phyloP scores from a whole-genome alignment of 2,888 invertebrate species.

The Drosophila aldrichi region DNA sequence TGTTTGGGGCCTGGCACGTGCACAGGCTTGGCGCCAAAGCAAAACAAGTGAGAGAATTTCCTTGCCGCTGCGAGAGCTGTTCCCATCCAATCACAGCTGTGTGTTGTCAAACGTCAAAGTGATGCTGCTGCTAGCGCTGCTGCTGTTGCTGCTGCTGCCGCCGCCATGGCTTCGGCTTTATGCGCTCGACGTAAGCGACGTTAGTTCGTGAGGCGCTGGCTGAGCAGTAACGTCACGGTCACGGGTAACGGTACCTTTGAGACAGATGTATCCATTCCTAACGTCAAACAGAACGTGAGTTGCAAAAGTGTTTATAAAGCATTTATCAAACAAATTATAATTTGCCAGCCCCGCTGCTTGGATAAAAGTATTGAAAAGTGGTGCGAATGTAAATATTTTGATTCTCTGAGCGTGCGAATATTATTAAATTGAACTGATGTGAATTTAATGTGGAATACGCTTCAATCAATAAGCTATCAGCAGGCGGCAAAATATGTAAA shows the following conservation, averaged over 20 bases:
- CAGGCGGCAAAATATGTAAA: conserved; percentile 23
- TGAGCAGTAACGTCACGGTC: conserved; percentile 67
- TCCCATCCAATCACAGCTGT: conserved; percentile 66
- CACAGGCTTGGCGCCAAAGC: conserved; percentile 61
- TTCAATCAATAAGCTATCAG: conserved; percentile 45
- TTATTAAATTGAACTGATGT: conserved; percentile 20
- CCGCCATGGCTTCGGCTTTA: conserved; percentile 32
- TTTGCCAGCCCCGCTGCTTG: background rate
- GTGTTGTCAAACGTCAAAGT: conserved; percentile 62
- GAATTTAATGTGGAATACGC: conserved; percentile 21
- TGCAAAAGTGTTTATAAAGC: conserved; percentile 24
- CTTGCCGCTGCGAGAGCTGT: conserved; percentile 27
- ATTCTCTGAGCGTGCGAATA: conserved; percentile 16
- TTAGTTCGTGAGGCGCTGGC: conserved; percentile 81
- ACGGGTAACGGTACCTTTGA: conserved; percentile 29
- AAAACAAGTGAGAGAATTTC: conserved; percentile 43
- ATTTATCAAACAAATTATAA: conserved; percentile 8
- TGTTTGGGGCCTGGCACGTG: conserved; percentile 60
- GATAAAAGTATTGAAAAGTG: conserved; percentile 1
- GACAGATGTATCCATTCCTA: conserved; percentile 4
- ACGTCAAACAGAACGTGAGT: conserved; percentile 26
- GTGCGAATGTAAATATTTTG: background rate
- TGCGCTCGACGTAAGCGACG: conserved; percentile 21
- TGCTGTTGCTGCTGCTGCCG: conserved; percentile 52
- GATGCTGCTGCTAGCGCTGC: conserved; percentile 59